Base-by-base conservation (phyloP, 2,888 invertebrate genomes). In the Agonum fuliginosum region DNA sequence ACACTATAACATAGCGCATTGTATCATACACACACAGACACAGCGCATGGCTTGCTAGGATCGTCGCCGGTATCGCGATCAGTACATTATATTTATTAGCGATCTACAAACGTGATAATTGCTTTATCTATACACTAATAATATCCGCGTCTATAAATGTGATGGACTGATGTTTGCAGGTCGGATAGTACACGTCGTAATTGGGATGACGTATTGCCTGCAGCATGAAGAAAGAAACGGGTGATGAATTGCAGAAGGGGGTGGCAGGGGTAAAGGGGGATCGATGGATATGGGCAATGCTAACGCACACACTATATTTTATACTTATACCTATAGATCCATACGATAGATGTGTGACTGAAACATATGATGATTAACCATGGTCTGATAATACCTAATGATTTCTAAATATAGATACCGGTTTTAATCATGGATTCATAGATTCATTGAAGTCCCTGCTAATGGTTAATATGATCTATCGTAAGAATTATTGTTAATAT, bases 61-160 rank as follows among this genome's bases (percentile, higher is more conserved):
- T 46, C 46, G 46, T 46, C 46, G 37, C 67, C 19, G 43, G 73
- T 75, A 75, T 75, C 75, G 51, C 75, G 75, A 75, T 75, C 75
- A 75, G 46, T 75, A 34, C 75, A 75, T 75, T 75, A 75, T 75
- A 75, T 75, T 75, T 75, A 75, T 75, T 75, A 75, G 75, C 24
- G 75, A 75, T 75, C 46, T 48, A 48, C 65, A 75, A 75, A 67
- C 48, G 75, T 75, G 75, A 75, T 75, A 75, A 75, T 75, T 75
- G 48, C 67, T 74, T 62, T 74, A 74, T 74, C 62, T 70, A 46
- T 70, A 70, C 70, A 70, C 70, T 70, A 70, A 70, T 70, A 70
- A 70, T 70, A 70, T 70, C 70, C 70, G 70, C 70, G 70, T 70
- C 70, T 70, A 70, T 70, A 70, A 70, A 70, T 70, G 46, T 70